Base-by-base conservation (phyloP, 1,140 invertebrate genomes). In the Conus ventricosus region DNA sequence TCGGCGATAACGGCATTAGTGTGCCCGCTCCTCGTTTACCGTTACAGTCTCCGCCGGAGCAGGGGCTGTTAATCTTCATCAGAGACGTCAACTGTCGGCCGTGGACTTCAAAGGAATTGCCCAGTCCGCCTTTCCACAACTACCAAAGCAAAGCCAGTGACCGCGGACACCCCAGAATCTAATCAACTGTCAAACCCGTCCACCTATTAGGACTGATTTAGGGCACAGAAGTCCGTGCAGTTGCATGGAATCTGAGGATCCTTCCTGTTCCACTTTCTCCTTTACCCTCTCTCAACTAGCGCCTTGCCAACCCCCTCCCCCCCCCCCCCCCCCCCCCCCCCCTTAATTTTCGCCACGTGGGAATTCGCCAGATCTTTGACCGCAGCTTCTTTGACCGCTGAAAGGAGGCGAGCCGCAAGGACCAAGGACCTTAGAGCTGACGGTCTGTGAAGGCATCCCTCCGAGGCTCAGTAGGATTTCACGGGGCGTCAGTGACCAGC, bases 241-340 rank as follows among this genome's bases (percentile, higher is more conserved):
- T 71, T n/a, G 17, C 67, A 71, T 71, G 67, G 67, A 71, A 71
- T 13, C 20, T 20, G 7, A 20, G 20, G 67, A 71, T 71, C 67
- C 17, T 63, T 63, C 60, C 60, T 20, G 11, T 63, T 63, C 17
- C 60, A 0, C 60, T 63, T 63, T 63, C 60, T 63, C 10, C 17
- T 63, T 63, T 63, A 71, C 67, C 67, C 17, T 20, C 67, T 71
- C 15, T 20, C 67, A 7, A 71, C 67, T 71, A 71, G 39, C 67
- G 67, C 67, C 67, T 7, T 20, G 20, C 15, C 20, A 71, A 20
- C 67, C 67, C 67, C 67, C 67, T 17, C 67, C 8, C 8, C 17
- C 67, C 67, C 67, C 67, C 67, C 67, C 67, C 67, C 67, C 67
- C 67, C 67, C 67, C 67, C 67, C 67, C 67, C 67, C 67, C 20